These are phyloP conservation scores for Gryon sp. DNA, from an alignment of 1,140 invertebrate genomes.

Conservation along the genomic window DNA sequence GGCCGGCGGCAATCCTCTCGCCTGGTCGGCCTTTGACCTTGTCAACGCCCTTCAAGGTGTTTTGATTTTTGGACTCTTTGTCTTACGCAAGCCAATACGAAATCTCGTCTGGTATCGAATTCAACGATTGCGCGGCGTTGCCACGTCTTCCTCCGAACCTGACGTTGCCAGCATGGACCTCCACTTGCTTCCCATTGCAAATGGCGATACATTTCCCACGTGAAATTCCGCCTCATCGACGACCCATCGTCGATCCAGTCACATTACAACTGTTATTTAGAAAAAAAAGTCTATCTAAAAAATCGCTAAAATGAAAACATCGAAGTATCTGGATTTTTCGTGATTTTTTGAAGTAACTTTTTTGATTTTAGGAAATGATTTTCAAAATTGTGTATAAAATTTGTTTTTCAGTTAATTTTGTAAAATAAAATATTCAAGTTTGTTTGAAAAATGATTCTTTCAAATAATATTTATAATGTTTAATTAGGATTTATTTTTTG, in stretches of 20 bases:
- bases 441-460: too few species aligned
- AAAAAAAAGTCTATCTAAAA: too few species aligned
- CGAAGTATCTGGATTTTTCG: too few species aligned
- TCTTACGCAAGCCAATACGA: conserved; percentile 79
- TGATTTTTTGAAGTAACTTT: too few species aligned
- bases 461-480: too few species aligned
- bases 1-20: conserved; percentile 70
- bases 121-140: conserved; percentile 67
- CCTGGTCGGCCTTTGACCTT: conserved; percentile 80
- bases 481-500: too few species aligned
- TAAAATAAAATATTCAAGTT: too few species aligned
- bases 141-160: conserved; percentile 39
- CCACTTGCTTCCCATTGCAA: conserved; percentile 67
- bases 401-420: too few species aligned
- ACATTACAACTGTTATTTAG: conserved; percentile 19
- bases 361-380: too few species aligned
- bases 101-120: conserved; percentile 72
- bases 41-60: conserved; percentile 80
- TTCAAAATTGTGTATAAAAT: too few species aligned
- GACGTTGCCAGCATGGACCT: conserved; percentile 69
- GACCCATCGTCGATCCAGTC: background rate
- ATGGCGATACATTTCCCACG: conserved; percentile 51
- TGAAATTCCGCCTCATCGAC: conserved; percentile 31
- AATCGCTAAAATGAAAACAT: too few species aligned
- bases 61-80: conserved; percentile 79